Evolutionary conservation across 2,797 vertebrate genomes (phyloP).

Genomic region (Prunella strophiata): DNA sequence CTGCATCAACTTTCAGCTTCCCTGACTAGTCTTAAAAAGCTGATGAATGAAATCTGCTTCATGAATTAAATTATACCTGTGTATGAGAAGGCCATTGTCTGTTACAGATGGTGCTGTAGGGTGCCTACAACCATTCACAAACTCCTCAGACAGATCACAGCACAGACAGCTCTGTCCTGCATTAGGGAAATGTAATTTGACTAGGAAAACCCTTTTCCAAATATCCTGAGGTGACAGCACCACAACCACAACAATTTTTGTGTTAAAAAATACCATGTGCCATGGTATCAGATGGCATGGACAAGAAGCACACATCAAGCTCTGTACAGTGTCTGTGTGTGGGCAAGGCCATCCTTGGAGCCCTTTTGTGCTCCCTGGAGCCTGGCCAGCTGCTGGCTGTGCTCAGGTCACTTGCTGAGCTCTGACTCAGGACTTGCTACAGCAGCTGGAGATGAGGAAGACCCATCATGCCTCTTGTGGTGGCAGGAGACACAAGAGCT

Average conservation of each 20-base stretch:
- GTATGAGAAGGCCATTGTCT: constrained; percentile 22
- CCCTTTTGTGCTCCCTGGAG: neutral
- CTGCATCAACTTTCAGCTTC: constrained; percentile 58
- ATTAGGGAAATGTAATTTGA: neutral
- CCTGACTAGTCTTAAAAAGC: constrained; percentile 52
- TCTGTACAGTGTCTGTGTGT: neutral
- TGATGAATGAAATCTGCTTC: constrained; percentile 57
- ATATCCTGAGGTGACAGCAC: neutral
- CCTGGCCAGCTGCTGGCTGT: neutral
- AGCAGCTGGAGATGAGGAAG: neutral
- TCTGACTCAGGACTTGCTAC: neutral
- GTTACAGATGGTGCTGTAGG: neutral
- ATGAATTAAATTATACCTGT: constrained; percentile 52
- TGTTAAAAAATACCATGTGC: neutral
- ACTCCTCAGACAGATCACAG: neutral
- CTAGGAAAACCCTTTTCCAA: neutral
- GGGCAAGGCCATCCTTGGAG: neutral
- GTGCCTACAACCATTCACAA: neutral
- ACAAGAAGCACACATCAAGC: neutral
- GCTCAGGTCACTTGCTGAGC: fast-evolving
- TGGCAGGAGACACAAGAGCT: neutral
- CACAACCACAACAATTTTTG: neutral
- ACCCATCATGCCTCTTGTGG: neutral
- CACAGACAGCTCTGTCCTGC: neutral
- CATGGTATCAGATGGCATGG: neutral